Conservation (phyloP, 2,113 vertebrate species). For the Antechinus flavipes region DNA sequence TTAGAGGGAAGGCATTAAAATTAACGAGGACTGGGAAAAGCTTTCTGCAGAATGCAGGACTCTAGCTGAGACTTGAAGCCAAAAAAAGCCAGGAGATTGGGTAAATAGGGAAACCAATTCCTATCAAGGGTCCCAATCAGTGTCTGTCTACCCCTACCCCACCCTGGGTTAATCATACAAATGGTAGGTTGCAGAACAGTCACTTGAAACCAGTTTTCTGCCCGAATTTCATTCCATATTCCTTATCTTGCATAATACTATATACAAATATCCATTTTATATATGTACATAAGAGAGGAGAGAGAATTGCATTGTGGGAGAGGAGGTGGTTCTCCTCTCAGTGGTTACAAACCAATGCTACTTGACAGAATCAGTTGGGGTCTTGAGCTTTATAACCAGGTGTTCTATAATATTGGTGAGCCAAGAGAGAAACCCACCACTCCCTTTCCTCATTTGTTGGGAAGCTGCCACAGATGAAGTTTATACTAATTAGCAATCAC, state of each 20-base stretch:
- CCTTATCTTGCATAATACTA: background rate
- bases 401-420: conserved; percentile 56
- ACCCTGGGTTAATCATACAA: background rate
- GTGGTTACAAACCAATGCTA: background rate
- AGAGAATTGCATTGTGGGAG: background rate
- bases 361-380: conserved; percentile 62
- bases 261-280: background rate
- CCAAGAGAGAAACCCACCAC: conserved; percentile 34
- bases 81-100: background rate
- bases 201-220: background rate
- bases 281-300: background rate
- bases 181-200: background rate
- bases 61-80: background rate
- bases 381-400: conserved; percentile 47
- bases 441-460: conserved; percentile 67
- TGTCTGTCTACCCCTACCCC: background rate
- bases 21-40: background rate
- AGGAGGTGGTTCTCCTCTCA: background rate
- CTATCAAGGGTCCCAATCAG: background rate
- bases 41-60: background rate
- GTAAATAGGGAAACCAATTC: background rate
- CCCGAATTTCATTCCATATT: background rate
- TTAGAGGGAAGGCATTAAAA: background rate
- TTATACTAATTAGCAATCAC: conserved; percentile 84
- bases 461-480: conserved; percentile 78